Evolutionary conservation across 2,797 vertebrate species (phyloP).

Genomic region (Micrastur ruficollis): DNA sequence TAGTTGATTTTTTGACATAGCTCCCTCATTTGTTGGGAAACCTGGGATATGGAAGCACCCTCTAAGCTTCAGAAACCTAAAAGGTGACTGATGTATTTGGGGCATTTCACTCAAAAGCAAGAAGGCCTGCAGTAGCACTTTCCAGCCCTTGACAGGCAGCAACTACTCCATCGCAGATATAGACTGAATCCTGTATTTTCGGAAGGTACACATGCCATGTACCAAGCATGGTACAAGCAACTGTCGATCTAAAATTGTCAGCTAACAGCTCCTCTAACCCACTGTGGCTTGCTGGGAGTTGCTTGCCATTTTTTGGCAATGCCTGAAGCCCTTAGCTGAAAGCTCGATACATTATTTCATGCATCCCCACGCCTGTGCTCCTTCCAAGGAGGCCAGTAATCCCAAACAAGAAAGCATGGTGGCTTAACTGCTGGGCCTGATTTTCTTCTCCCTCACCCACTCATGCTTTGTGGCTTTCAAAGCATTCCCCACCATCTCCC

Average conservation of each 20-base stretch:
- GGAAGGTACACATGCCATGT: conserved; percentile 52
- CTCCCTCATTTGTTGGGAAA: conserved; percentile 33
- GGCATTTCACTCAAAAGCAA: conserved; percentile 30
- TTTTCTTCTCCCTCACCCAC: not conserved
- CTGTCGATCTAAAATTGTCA: conserved; percentile 30
- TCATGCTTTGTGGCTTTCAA: not conserved
- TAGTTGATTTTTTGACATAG: conserved; percentile 20
- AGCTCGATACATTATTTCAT: not conserved
- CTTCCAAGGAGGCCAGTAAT: conserved; percentile 36
- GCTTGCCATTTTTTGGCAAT: conserved; percentile 21
- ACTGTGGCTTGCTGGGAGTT: conserved; percentile 24
- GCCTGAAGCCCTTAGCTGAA: conserved; percentile 37
- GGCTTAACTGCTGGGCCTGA: not conserved
- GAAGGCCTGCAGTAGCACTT: not conserved
- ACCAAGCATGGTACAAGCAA: conserved; percentile 46
- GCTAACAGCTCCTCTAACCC: conserved; percentile 44
- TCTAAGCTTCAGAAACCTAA: conserved; percentile 1
- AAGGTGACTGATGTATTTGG: not conserved
- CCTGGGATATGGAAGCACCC: not conserved
- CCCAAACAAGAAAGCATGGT: not conserved
- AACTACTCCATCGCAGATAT: conserved; percentile 70
- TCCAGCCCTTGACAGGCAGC: not conserved
- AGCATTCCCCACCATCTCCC: not conserved
- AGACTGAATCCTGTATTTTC: conserved; percentile 77
- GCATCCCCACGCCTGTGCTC: conserved; percentile 1